These are phyloP conservation scores for Mormyrus lacerda DNA, from an alignment of 2,113 vertebrate genomes.

Conservation along the genomic window DNA sequence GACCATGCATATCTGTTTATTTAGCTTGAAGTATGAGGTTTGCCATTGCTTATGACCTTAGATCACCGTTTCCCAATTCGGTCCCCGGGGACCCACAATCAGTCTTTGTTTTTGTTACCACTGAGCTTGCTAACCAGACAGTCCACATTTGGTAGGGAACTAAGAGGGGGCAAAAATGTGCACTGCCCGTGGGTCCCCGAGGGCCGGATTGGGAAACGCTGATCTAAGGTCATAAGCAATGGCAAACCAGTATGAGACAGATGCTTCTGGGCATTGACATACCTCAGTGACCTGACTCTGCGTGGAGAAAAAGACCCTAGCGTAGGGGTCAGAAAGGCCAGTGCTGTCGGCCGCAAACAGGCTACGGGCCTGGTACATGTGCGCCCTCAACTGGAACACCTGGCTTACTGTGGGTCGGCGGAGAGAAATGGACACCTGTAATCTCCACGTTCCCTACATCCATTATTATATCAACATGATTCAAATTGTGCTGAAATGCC, in stretches of 20 bases:
- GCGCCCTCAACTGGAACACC: conserved; percentile 85
- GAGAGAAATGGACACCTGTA: not conserved
- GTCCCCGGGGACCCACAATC: not conserved
- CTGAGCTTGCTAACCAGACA: not conserved
- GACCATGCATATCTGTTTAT: not conserved
- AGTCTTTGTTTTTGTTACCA: not conserved
- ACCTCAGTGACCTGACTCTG: conserved; percentile 97
- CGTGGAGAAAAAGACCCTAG: conserved; percentile 90
- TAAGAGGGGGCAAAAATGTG: not conserved
- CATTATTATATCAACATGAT: not conserved
- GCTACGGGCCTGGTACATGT: conserved; percentile 97
- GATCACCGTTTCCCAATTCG: not conserved
- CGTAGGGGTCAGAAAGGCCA: conserved; percentile 90
- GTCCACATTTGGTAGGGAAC: not conserved
- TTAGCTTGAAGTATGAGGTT: not conserved
- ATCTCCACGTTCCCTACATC: not conserved
- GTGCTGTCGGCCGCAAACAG: conserved; percentile 90
- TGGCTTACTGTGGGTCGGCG: not conserved
- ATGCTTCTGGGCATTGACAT: not conserved
- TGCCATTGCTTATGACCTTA: not conserved
- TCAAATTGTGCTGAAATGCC: not conserved
- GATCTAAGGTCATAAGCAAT: not conserved
- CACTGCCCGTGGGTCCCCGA: not conserved
- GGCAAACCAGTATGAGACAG: not conserved
- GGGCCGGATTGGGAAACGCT: not conserved